Base-by-base conservation (phyloP, 2,888 invertebrate species). In the Iselma pallidipennis region DNA sequence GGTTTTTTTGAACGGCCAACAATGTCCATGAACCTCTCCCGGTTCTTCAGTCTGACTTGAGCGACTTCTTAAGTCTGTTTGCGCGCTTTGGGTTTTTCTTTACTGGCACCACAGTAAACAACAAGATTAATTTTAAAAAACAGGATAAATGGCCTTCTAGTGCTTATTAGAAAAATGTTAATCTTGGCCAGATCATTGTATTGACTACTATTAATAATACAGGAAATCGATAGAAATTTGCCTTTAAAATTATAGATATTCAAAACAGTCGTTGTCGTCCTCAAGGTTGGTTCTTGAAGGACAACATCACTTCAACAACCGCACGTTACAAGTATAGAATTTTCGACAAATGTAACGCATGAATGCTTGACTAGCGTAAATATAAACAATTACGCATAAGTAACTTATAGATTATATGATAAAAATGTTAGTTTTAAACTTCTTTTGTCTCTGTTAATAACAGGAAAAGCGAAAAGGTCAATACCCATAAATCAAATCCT, bases 21-120 rank as follows among this genome's bases (percentile, higher is more conserved):
- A 68, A 42, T 69, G 73, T 73, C 73, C 73, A 67, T 73, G 73
- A 73, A 73, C 73, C 72, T 70, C 68, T 66, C 42, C 21, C 19
- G 19, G 2, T 42, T 42, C 58, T 57, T 56, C n/a, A n/a, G n/a
- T n/a, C n/a, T n/a, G n/a, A n/a, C 33, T 55, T 55, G 49, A 14
- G 50, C 28, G 61, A 42, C 66, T 57, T 37, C 49, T n/a, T n/a
- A n/a, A 25, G 63, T 57, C 55, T 60, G 51, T 57, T 59, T 59
- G 50, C 45, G 52, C 31, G 54, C 61, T 42, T 21, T 42, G 37
- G 16, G n/a, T n/a, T n/a, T n/a, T n/a, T n/a, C 37, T 37, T 37
- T 19, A 42, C 42, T 42, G 42, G 6, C 14, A 16, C 16, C 37
- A 37, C 37, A 21, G 9, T 9, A 42, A 9, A 42, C 10, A 14